Conservation (phyloP, 2,888 invertebrate species). For the Phengaris arion region DNA sequence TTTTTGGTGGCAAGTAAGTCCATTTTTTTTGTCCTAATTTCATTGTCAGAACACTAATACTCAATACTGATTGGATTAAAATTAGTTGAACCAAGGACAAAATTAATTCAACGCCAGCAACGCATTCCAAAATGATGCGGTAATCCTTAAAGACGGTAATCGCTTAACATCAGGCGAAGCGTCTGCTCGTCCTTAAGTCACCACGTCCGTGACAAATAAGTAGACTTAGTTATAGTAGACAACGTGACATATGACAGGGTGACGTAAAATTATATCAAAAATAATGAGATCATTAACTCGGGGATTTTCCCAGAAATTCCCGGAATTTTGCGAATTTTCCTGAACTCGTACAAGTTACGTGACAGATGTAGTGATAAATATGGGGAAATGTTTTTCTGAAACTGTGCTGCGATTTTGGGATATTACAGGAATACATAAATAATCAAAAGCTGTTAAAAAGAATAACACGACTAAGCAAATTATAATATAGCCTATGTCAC, state of each 20-base stretch:
- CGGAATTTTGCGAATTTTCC: neutral
- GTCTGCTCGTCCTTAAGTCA: neutral
- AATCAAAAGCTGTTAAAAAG: too few relatives aligned
- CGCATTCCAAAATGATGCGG: neutral
- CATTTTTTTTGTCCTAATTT: too few relatives aligned
- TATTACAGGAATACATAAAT: too few relatives aligned
- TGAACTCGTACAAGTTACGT: neutral
- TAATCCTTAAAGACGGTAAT: neutral
- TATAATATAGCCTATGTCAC: too few relatives aligned
- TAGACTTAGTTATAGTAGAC: neutral
- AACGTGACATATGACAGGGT: neutral
- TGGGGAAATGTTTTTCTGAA: neutral
- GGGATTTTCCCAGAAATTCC: neutral
- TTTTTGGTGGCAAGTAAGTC: too few relatives aligned
- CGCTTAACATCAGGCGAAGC: neutral
- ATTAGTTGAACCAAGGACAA: too few relatives aligned
- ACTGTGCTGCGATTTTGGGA: neutral
- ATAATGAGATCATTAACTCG: constrained; percentile 3
- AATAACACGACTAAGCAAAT: too few relatives aligned
- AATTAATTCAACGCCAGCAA: too few relatives aligned
- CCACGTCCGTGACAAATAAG: constrained; percentile 14
- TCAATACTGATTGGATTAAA: too few relatives aligned
- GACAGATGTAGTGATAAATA: neutral
- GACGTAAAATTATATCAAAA: neutral
- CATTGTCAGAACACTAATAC: too few relatives aligned